A percentile compares a stretch with the other conserved stretches of the same genome.
These are phyloP conservation scores for Leptonema lineaticorne DNA, from an alignment of 1,140 invertebrate genomes.

Conservation along the genomic window DNA sequence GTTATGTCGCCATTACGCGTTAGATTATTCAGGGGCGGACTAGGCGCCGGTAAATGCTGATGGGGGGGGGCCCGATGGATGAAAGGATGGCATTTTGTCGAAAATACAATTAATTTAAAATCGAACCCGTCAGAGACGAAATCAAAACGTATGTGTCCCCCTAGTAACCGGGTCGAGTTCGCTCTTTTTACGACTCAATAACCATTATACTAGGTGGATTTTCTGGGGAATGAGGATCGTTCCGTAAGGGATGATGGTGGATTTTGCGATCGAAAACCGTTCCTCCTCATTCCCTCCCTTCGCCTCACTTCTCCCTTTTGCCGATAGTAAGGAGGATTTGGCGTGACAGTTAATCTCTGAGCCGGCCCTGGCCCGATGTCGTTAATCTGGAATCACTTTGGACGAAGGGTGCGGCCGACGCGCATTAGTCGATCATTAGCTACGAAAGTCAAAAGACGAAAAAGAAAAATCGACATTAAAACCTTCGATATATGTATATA, in stretches of 20 bases:
- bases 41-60: too few species aligned
- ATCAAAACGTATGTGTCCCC: not conserved
- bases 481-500: too few species aligned
- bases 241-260: not conserved
- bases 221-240: not conserved
- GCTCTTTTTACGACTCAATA: conserved; percentile 16
- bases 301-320: not conserved
- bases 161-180: not conserved
- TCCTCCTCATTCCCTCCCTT: not conserved
- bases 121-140: not conserved
- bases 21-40: not conserved
- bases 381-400: conserved; percentile 40
- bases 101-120: not conserved
- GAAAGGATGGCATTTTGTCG: not conserved
- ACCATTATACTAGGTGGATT: not conserved
- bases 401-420: conserved; percentile 12
- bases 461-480: not conserved
- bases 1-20: not conserved
- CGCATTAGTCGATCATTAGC: conserved; percentile 27
- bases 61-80: too few species aligned
- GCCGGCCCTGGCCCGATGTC: conserved; percentile 15
- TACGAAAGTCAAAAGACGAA: conserved; percentile 9
- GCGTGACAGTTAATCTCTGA: conserved; percentile 31
- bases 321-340: conserved; percentile 26
- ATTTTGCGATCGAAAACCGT: not conserved